Percentiles rank a stretch among this genome's conserved stretches.
These are phyloP conservation scores for Philhelius pedissequus DNA, from an alignment of 2,888 invertebrate species.

Conservation along the genomic window DNA sequence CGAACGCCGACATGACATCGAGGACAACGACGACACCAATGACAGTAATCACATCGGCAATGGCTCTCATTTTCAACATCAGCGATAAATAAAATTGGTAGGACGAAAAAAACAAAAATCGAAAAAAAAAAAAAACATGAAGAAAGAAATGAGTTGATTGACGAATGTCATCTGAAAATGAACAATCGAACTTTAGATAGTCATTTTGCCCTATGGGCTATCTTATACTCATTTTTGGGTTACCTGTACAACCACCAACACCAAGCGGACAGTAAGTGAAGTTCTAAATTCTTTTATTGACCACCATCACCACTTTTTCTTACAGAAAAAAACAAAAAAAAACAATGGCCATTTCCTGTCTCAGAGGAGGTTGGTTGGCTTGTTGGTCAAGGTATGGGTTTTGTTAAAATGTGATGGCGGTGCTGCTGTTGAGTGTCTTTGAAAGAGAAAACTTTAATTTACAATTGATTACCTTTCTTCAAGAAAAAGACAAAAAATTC, in stretches of 20 bases:
- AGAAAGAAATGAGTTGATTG: slow-evolving; percentile 40
- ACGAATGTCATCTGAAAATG: slow-evolving; percentile 65
- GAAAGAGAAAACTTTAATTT: slow-evolving; percentile 64
- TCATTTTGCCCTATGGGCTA: background rate
- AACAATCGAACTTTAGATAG: slow-evolving; percentile 64
- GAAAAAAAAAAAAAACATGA: slow-evolving; percentile 13
- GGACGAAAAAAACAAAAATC: background rate
- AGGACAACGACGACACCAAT: slow-evolving; percentile 61
- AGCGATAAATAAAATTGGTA: slow-evolving; percentile 62
- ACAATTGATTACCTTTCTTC: slow-evolving; percentile 63
- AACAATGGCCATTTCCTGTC: slow-evolving; percentile 27
- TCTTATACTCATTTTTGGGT: background rate
- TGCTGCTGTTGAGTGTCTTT: slow-evolving; percentile 31
- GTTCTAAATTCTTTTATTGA: slow-evolving; percentile 68
- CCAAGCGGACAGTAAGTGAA: slow-evolving; percentile 48
- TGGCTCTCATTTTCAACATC: slow-evolving; percentile 61
- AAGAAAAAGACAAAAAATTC: slow-evolving; percentile 28
- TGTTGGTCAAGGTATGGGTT: background rate
- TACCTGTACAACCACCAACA: background rate
- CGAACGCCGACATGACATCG: slow-evolving; percentile 46
- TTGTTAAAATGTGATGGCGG: background rate
- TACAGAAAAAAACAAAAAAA: too few relatives aligned
- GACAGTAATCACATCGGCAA: slow-evolving; percentile 67
- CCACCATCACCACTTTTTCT: slow-evolving; percentile 22
- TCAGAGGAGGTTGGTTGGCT: background rate